A percentile compares a stretch with the other conserved stretches of the same genome.
Evolutionary conservation across 2,113 vertebrate species (phyloP).

Genomic region (Bagarius yarrelli): DNA sequence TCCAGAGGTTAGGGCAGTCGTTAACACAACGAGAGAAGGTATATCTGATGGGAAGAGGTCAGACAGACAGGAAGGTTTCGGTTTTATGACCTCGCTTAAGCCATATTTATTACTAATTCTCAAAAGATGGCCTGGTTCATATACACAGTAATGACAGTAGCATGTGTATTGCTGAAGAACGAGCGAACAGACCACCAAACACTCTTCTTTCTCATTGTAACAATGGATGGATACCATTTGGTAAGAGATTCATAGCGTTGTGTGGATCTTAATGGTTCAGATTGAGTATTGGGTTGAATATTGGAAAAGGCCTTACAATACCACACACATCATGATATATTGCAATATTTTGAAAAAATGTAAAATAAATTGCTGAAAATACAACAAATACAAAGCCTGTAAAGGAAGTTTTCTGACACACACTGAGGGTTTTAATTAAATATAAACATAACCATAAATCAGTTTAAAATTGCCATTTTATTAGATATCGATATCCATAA

Average conservation of each 20-base stretch:
- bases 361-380: no score
- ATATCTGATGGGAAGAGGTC: constrained; percentile 36
- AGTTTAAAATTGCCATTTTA: no score
- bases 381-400: no score
- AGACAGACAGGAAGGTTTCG: constrained; percentile 45
- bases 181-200: not conserved
- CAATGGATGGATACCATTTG: not conserved
- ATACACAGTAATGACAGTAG: constrained; percentile 24
- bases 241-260: not conserved
- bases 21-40: constrained; percentile 7
- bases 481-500: no score
- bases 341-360: no score
- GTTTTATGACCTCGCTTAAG: constrained; percentile 34
- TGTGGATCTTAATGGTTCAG: not conserved
- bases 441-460: no score
- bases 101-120: constrained; percentile 43
- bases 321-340: no score
- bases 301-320: no score
- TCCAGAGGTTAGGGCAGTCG: constrained; percentile 17
- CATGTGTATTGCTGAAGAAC: constrained; percentile 40
- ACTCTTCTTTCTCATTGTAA: constrained; percentile 18
- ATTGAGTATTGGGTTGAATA: no score
- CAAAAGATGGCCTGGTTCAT: constrained; percentile 34
- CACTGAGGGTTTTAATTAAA: no score
- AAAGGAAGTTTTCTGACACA: no score